phyloP scores from a whole-genome alignment of 1,140 invertebrate species.

The Maniola jurtina region DNA sequence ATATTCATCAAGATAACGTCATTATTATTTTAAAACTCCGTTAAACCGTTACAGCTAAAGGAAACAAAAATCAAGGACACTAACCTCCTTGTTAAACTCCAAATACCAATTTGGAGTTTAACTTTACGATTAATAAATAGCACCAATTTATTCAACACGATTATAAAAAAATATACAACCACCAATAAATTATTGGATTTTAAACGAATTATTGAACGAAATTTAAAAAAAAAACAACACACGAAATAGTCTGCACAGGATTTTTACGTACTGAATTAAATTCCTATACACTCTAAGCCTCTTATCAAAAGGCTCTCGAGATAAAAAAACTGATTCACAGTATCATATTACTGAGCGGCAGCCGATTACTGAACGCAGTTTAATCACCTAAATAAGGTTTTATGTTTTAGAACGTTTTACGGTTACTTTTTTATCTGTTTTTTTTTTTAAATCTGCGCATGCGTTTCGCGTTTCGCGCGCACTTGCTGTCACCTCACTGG shows the following conservation, averaged over 20 bases:
- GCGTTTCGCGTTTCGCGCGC: slow-evolving; percentile 44
- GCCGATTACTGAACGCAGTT: background rate
- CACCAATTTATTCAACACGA: background rate
- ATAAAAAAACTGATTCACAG: slow-evolving; percentile 12
- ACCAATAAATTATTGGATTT: background rate
- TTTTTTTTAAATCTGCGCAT: slow-evolving; percentile 40
- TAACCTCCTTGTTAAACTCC: slow-evolving; percentile 7
- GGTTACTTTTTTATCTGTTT: slow-evolving; percentile 32
- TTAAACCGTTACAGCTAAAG: background rate
- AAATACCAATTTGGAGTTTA: slow-evolving; percentile 9
- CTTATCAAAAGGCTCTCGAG: slow-evolving; percentile 9
- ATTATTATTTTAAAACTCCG: background rate
- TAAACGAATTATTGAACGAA: background rate
- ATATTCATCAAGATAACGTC: background rate
- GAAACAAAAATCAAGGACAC: background rate
- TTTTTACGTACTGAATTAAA: slow-evolving; percentile 15
- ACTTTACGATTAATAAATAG: background rate
- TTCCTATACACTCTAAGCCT: slow-evolving; percentile 1
- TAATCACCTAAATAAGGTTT: background rate
- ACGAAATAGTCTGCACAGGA: background rate
- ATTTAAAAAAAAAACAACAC: background rate
- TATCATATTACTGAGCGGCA: background rate
- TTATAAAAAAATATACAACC: background rate
- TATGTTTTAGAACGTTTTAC: slow-evolving; percentile 15
- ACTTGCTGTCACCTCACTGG: slow-evolving; percentile 38